These are phyloP conservation scores for Tragelaphus scriptus DNA, from an alignment of 2,113 vertebrate genomes.

Conservation along the genomic window DNA sequence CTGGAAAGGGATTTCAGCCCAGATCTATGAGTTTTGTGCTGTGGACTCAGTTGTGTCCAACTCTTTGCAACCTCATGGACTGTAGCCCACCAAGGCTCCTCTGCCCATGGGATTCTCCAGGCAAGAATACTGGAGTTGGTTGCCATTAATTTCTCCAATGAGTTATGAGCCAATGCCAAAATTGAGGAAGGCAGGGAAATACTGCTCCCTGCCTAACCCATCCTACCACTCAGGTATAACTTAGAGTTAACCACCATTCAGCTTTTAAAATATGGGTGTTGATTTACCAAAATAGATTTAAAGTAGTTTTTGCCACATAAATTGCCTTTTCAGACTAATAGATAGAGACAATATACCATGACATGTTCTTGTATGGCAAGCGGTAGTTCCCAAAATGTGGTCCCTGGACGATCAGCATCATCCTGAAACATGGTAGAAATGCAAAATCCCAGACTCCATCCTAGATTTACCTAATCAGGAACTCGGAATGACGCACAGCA, in stretches of 20 bases:
- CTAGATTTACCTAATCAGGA: neutral
- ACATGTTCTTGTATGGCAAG: neutral
- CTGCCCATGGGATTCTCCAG: neutral
- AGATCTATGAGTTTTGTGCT: neutral
- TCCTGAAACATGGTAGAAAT: neutral
- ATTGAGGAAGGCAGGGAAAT: neutral
- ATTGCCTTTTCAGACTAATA: neutral
- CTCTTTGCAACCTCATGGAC: neutral
- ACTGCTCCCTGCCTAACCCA: rapidly evolving
- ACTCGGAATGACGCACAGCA: neutral
- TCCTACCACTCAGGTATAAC: neutral
- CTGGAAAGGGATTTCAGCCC: neutral
- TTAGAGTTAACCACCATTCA: neutral
- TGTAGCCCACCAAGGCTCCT: neutral
- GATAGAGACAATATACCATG: neutral
- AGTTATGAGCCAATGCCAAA: neutral
- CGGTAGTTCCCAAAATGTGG: neutral
- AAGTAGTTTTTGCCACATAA: neutral
- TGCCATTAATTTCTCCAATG: neutral
- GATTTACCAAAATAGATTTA: neutral
- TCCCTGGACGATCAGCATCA: neutral
- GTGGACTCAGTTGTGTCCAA: neutral
- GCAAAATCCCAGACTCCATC: neutral
- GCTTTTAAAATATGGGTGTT: neutral
- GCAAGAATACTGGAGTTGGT: neutral